A percentile compares a stretch with the other conserved stretches of the same genome.
Evolutionary conservation across 2,113 vertebrate genomes (phyloP).

Genomic region (Aegithalos caudatus): DNA sequence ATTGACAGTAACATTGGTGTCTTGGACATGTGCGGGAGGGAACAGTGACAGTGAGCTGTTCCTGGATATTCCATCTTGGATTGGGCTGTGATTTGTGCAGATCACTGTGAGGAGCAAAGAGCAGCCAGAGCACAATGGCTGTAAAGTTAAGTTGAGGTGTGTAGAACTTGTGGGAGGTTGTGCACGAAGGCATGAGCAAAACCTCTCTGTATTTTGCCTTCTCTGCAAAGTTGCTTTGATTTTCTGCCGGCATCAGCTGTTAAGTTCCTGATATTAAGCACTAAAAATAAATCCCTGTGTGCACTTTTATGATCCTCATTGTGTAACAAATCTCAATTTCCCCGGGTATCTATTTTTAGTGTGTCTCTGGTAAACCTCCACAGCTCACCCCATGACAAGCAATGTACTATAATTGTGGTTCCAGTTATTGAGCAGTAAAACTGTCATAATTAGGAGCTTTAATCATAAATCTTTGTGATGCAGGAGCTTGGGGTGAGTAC

Average conservation of each 20-base stretch:
- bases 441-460: background rate
- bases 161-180: background rate
- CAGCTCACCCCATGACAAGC: background rate
- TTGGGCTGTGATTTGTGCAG: background rate
- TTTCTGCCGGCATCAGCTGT: background rate
- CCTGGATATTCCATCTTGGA: background rate
- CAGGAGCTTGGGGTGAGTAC: slow-evolving; percentile 96
- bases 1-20: background rate
- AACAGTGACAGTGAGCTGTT: background rate
- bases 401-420: background rate
- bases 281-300: background rate
- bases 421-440: background rate
- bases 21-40: background rate
- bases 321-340: background rate
- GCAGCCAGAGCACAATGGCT: background rate
- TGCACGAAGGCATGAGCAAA: background rate
- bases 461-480: slow-evolving; percentile 26
- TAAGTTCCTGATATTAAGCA: background rate
- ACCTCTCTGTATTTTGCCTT: background rate
- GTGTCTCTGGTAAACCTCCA: background rate
- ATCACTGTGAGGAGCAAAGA: background rate
- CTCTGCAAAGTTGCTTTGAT: background rate
- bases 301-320: background rate
- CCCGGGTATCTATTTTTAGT: background rate
- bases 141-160: background rate